phyloP scores from a whole-genome alignment of 2,113 vertebrate genomes.

The Urocolius indicus region DNA sequence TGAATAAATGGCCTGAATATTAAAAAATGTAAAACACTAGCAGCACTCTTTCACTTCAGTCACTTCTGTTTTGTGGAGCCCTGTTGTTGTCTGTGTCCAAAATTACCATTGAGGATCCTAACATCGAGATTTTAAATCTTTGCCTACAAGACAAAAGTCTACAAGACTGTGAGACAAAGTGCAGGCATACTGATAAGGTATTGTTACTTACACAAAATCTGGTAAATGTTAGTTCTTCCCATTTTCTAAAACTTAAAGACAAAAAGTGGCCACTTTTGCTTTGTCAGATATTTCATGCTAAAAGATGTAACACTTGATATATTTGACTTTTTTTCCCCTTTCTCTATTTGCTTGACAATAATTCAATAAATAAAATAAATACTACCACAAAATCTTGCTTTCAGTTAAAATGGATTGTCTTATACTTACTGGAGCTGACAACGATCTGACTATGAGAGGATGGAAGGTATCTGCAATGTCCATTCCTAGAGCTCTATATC shows the following conservation, averaged over 20 bases:
- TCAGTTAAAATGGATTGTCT: not conserved
- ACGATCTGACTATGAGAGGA: not conserved
- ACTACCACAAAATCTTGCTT: not conserved
- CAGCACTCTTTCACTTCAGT: not conserved
- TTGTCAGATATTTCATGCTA: not conserved
- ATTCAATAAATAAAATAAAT: not conserved
- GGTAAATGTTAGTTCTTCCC: not conserved
- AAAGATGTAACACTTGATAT: not conserved
- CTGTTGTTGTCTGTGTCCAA: not conserved
- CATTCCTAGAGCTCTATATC: not conserved
- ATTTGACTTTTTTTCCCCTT: not conserved
- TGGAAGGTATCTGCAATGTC: not conserved
- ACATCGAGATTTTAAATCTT: not conserved
- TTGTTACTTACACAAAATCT: not conserved
- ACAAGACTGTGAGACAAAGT: not conserved
- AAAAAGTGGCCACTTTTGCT: not conserved
- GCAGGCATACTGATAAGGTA: not conserved
- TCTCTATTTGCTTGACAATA: not conserved
- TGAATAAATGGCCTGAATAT: not conserved
- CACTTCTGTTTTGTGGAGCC: not conserved
- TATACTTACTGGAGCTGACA: not conserved
- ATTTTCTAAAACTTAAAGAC: not conserved
- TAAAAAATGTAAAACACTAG: not conserved
- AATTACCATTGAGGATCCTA: not conserved
- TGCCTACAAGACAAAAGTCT: not conserved